phyloP scores from a whole-genome alignment of 2,797 vertebrate genomes.

The Tangara arthus region DNA sequence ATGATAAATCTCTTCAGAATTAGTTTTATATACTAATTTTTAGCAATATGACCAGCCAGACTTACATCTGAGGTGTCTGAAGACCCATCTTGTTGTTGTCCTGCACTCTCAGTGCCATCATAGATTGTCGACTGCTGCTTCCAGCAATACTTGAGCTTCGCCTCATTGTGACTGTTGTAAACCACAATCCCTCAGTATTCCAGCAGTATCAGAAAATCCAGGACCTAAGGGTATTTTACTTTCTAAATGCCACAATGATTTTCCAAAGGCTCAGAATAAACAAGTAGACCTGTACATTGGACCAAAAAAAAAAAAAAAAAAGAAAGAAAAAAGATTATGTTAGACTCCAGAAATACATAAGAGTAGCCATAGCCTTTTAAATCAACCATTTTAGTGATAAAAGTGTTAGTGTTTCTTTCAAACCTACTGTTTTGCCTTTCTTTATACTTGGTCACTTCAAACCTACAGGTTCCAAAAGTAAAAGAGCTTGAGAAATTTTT shows the following conservation, averaged over 20 bases:
- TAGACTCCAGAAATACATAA: not conserved
- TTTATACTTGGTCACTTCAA: not conserved
- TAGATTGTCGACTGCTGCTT: constrained; percentile 76
- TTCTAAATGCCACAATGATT: not conserved
- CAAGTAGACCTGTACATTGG: not conserved
- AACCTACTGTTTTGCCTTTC: not conserved
- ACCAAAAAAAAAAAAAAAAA: not conserved
- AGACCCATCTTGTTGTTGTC: constrained; percentile 87
- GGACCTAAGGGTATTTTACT: not conserved
- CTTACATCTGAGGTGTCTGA: constrained; percentile 90
- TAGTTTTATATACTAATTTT: not conserved
- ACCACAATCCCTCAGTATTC: not conserved
- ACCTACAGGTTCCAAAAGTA: not conserved
- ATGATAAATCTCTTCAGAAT: not conserved
- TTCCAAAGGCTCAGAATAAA: not conserved
- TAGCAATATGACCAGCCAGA: not conserved
- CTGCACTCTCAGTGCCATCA: constrained; percentile 84
- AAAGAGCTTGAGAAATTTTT: not conserved
- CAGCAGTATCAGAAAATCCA: not conserved
- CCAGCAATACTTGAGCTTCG: constrained; percentile 71
- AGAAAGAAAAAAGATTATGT: accelerated
- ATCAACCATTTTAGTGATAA: not conserved
- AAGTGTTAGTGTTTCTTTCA: not conserved
- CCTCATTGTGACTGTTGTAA: constrained; percentile 61
- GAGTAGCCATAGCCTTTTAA: not conserved